Base-by-base conservation (phyloP, 1,140 invertebrate genomes). In the Pogonomyrmex barbatus region DNA sequence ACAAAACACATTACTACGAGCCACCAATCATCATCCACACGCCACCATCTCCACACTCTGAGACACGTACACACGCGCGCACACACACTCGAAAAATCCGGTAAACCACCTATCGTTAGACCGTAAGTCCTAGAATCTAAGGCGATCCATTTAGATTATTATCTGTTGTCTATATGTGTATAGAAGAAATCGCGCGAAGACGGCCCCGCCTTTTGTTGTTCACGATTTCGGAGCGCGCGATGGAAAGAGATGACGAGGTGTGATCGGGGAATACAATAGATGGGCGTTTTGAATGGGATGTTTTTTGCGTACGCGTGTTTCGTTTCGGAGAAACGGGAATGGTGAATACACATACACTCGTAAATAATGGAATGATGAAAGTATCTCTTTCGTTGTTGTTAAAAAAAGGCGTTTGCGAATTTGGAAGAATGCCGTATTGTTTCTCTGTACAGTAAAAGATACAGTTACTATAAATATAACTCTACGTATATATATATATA, bases 131-230 rank as follows among this genome's bases (percentile, higher is more conserved):
- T 90, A 90, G 89, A 68, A 54, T 42, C 36, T 90, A 90, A 90
- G 89, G 50, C 87, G 84, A 90, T 83, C 83, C 73, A 84, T 65
- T 82, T 91, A 90, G 89, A 90, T 90, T 84, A 67, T 81, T 85
- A 89, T 87, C 73, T 88, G 70, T 91, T 91, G 89, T 91, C 86
- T 90, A 91, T 91, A 91, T 91, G 89, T 90, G 89, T 90, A 90
- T 85, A 90, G 75, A 85, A 85, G 33, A 67, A 70, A 42, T 79
- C 86, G 86, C 60, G 81, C 33, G 47, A 73, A 68, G 76, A 90
- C 71, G 73, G 83, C 58, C 42, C 24, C 36, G 85, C 67, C 73
- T 87, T 87, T 89, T 73, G 63, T 84, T 90, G 47, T 67, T 67
- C 77, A 83, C 78, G 56, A 83, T 78, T 68, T 62, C 56, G 65